A percentile compares a stretch with the other conserved stretches of the same genome.
These are phyloP conservation scores for Verasper variegatus DNA, from an alignment of 2,113 vertebrate species.

Conservation along the genomic window DNA sequence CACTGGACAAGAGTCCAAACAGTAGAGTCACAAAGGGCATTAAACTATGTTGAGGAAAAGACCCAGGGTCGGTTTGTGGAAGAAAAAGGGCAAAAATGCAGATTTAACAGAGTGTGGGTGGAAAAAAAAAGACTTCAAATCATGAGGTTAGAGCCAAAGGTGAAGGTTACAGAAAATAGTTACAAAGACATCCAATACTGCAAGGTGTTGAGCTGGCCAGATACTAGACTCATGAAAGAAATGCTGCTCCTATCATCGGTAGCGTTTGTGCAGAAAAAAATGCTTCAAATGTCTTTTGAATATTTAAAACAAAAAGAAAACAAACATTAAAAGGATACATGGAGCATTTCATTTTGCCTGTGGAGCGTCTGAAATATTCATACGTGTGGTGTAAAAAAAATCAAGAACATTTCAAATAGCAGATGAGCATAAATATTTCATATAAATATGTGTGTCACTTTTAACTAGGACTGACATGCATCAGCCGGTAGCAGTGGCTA, in stretches of 20 bases:
- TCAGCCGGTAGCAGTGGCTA: constrained; percentile 29
- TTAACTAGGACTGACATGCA: constrained; percentile 57
- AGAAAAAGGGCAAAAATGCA: constrained; percentile 30
- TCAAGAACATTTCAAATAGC: constrained; percentile 48
- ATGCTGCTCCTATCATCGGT: constrained; percentile 33
- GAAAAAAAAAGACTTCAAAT: constrained; percentile 22
- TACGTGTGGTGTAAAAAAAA: constrained; percentile 40
- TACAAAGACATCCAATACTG: constrained; percentile 16
- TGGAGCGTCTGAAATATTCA: constrained; percentile 53
- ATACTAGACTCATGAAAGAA: constrained; percentile 25
- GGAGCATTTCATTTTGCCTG: constrained; percentile 34
- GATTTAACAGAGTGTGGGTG: background rate
- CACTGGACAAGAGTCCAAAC: constrained; percentile 28
- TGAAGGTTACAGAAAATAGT: background rate
- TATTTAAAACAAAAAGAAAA: constrained; percentile 51
- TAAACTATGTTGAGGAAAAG: constrained; percentile 34
- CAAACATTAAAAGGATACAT: constrained; percentile 33
- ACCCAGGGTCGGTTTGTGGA: background rate
- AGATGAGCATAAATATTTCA: constrained; percentile 54
- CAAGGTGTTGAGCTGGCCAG: background rate
- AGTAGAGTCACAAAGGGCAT: constrained; percentile 5
- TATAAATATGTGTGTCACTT: constrained; percentile 56
- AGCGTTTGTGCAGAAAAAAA: constrained; percentile 32
- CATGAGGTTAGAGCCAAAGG: constrained; percentile 2
- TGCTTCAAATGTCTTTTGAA: constrained; percentile 29